phyloP scores from a whole-genome alignment of 2,888 invertebrate species.

The Hylaea fasciaria region DNA sequence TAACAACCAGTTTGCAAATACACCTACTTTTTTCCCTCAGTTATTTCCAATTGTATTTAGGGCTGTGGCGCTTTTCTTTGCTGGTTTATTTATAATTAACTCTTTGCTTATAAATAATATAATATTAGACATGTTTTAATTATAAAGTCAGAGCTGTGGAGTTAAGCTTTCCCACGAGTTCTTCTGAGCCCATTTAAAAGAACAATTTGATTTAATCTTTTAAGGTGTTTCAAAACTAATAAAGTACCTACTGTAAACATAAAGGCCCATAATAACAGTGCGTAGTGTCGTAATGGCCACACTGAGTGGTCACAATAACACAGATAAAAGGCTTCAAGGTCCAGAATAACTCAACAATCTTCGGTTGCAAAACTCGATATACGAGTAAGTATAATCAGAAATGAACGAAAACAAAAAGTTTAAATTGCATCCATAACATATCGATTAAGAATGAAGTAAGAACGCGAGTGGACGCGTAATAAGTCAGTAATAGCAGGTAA shows the following conservation, averaged over 20 bases:
- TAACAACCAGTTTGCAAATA: constrained; percentile 65
- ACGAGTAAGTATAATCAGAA: too few relatives aligned
- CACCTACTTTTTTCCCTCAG: constrained; percentile 42
- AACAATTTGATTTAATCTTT: constrained; percentile 23
- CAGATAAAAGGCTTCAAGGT: constrained; percentile 27
- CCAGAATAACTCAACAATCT: constrained; percentile 29
- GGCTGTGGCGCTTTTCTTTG: constrained; percentile 4
- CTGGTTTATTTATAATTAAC: background rate
- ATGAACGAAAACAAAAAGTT: constrained; percentile 41
- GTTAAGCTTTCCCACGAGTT: background rate
- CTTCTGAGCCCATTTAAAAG: constrained; percentile 2
- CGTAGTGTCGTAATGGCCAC: constrained; percentile 24
- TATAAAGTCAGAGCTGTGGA: too few relatives aligned
- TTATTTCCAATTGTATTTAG: constrained; percentile 19
- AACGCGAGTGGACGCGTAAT: constrained; percentile 48
- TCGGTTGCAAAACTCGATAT: constrained; percentile 30
- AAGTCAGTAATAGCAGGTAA: constrained; percentile 65
- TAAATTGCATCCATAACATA: constrained; percentile 48
- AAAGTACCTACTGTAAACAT: constrained; percentile 20
- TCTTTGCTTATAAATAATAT: background rate
- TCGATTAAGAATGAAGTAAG: constrained; percentile 66
- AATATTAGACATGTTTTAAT: background rate
- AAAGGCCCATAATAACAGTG: constrained; percentile 30
- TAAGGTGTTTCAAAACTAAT: constrained; percentile 29
- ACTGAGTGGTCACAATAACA: constrained; percentile 28